Evolutionary conservation across 1,140 invertebrate species (phyloP).

Genomic region (Drosophila rufa): DNA sequence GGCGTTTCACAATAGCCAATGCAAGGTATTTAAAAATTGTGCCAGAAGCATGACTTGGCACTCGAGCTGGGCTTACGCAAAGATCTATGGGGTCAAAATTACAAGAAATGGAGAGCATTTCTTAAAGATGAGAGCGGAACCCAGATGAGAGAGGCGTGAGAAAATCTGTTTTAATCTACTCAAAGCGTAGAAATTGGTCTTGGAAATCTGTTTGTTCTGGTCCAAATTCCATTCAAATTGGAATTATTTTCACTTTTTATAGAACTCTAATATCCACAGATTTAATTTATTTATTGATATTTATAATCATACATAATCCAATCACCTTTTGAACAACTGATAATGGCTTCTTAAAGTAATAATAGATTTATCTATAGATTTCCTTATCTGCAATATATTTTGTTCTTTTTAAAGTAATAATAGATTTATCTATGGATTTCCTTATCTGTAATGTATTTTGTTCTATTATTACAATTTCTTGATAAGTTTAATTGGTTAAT

Average conservation of each 20-base stretch:
- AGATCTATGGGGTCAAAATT: slow-evolving; percentile 2
- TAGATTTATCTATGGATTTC: neutral
- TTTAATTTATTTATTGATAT: neutral
- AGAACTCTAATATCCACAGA: neutral
- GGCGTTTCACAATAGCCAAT: slow-evolving; percentile 34
- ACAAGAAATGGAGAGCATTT: neutral
- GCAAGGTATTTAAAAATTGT: slow-evolving; percentile 33
- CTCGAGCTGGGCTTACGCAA: slow-evolving; percentile 2
- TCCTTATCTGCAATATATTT: neutral
- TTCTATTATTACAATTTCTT: neutral
- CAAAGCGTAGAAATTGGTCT: neutral
- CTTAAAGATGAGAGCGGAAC: neutral
- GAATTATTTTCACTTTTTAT: neutral
- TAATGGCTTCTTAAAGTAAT: no score
- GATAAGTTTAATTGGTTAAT: neutral
- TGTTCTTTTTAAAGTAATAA: neutral
- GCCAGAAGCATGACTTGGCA: slow-evolving; percentile 60
- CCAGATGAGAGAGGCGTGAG: neutral
- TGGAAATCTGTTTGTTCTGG: neutral
- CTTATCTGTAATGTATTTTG: neutral
- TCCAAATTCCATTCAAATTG: neutral
- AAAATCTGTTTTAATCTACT: neutral
- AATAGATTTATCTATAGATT: neutral
- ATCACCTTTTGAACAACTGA: no score
- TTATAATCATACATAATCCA: neutral